A percentile compares a stretch with the other conserved stretches of the same genome.
These are phyloP conservation scores for Gerris lacustris DNA, from an alignment of 2,888 invertebrate species.

Conservation along the genomic window DNA sequence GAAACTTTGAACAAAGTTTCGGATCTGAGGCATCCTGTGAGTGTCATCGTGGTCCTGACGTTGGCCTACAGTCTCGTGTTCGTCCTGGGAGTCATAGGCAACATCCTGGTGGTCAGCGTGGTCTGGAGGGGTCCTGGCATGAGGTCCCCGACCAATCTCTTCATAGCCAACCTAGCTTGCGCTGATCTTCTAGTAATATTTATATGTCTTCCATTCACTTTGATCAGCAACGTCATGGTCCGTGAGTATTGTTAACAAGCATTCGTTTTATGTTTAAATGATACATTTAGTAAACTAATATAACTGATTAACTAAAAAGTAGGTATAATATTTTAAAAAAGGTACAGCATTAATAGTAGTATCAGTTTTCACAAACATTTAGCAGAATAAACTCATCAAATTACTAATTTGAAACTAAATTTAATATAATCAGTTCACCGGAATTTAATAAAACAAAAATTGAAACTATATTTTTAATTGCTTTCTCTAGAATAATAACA, in stretches of 20 bases:
- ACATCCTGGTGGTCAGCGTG: conserved; percentile 38
- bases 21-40: conserved; percentile 25
- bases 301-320: no score
- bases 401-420: no score
- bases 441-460: no score
- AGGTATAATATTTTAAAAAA: no score
- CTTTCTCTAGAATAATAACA: no score
- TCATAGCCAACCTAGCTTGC: conserved; percentile 45
- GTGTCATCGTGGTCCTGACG: conserved; percentile 34
- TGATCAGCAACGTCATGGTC: conserved; percentile 43
- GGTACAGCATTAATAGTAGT: no score
- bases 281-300: neutral
- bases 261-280: neutral
- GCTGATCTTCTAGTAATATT: conserved; percentile 46
- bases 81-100: conserved; percentile 38
- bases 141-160: conserved; percentile 43
- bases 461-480: no score
- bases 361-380: no score
- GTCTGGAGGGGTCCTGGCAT: conserved; percentile 37
- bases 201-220: conserved; percentile 46
- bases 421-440: no score
- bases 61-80: conserved; percentile 39
- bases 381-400: no score
- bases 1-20: no score
- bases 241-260: conserved; percentile 36